Evolutionary conservation across 2,888 invertebrate species (phyloP).

Genomic region (Phortica okadai): DNA sequence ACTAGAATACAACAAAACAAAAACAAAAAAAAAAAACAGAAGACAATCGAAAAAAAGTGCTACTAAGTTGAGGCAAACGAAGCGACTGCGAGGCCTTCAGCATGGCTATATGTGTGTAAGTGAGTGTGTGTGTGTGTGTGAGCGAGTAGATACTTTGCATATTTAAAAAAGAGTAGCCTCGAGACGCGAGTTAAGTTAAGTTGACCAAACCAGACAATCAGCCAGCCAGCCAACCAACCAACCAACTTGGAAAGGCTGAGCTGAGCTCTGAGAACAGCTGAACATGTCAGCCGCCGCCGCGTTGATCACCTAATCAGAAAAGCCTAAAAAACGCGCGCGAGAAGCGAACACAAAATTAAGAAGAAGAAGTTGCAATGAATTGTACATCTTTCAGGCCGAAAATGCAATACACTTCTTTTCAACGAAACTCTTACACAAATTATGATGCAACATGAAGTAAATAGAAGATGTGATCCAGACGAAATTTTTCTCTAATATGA

Average conservation of each 20-base stretch:
- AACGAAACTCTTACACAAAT: too few species aligned
- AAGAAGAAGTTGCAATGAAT: not conserved
- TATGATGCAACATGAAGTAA: too few species aligned
- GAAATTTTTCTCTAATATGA: not conserved
- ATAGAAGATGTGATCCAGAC: not conserved
- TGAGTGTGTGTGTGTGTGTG: not conserved
- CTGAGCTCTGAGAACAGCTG: constrained; percentile 44
- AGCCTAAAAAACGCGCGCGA: constrained; percentile 33
- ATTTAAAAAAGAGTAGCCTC: constrained; percentile 35
- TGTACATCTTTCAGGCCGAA: too few species aligned
- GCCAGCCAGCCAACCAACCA: not conserved
- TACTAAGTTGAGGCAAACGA: constrained; percentile 15
- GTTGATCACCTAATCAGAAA: constrained; percentile 45
- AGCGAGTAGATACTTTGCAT: constrained; percentile 40
- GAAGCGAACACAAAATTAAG: constrained; percentile 2
- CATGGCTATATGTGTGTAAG: not conserved
- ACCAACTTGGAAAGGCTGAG: not conserved
- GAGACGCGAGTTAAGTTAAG: not conserved
- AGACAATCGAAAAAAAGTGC: not conserved
- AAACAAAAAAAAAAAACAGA: constrained; percentile 7
- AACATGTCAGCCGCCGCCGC: constrained; percentile 65
- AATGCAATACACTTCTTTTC: too few species aligned
- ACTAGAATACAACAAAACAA: constrained; percentile 6
- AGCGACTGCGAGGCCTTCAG: too few species aligned
- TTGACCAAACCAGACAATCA: constrained; percentile 12